phyloP scores from a whole-genome alignment of 2,888 invertebrate species.

The Sycophila texana region DNA sequence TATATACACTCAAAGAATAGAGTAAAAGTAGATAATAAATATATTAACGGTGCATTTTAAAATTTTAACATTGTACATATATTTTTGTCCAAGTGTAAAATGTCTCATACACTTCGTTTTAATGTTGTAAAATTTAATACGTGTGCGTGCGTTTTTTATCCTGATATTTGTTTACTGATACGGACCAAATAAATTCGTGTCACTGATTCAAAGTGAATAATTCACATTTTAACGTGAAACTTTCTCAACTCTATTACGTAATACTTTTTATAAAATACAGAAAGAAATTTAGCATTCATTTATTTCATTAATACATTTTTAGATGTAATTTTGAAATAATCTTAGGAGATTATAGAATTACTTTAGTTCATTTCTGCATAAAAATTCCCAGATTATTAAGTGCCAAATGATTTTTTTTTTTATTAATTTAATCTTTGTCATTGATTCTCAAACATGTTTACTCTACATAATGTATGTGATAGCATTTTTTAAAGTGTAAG shows the following conservation, averaged over 20 bases:
- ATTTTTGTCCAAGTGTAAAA: constrained; percentile 45
- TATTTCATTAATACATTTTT: constrained; percentile 24
- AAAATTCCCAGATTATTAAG: constrained; percentile 45
- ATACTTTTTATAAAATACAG: constrained; percentile 42
- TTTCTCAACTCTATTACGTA: constrained; percentile 35
- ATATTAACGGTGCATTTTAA: constrained; percentile 44
- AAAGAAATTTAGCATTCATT: constrained; percentile 31
- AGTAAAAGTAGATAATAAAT: constrained; percentile 2
- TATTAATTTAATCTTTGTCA: constrained; percentile 30
- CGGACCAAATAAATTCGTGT: constrained; percentile 50
- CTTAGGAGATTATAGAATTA: constrained; percentile 24
- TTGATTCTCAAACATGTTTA: constrained; percentile 20
- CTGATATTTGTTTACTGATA: constrained; percentile 45
- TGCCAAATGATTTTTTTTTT: constrained; percentile 51
- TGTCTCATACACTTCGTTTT: constrained; percentile 45
- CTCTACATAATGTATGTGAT: constrained; percentile 36
- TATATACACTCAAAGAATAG: constrained; percentile 40
- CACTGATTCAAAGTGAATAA: constrained; percentile 32
- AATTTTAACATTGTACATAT: constrained; percentile 45
- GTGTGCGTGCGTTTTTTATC: constrained; percentile 51
- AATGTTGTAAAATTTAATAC: constrained; percentile 49
- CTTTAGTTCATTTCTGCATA: constrained; percentile 7
- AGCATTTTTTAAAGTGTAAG: constrained; percentile 31
- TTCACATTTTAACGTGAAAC: constrained; percentile 34
- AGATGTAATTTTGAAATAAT: background rate